Conservation (phyloP, 2,888 invertebrate genomes). For the Cremastinae sp. region DNA sequence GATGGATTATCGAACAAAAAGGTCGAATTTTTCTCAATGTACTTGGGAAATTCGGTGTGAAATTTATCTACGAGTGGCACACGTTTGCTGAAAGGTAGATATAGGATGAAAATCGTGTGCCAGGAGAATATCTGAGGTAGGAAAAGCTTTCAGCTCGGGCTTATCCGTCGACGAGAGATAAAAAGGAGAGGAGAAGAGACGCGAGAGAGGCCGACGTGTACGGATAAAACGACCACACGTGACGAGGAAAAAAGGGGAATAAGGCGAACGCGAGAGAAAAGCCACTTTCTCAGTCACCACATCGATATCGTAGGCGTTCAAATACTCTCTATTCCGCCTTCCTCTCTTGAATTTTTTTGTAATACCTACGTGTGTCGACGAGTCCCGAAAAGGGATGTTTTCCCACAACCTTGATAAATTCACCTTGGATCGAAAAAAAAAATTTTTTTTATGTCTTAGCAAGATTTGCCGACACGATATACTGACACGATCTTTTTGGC, state of each 20-base stretch:
- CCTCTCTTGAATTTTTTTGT: conserved; percentile 12
- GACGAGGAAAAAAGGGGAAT: neutral
- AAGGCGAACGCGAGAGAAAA: conserved; percentile 25
- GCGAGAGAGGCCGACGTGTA: conserved; percentile 1
- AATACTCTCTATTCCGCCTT: conserved; percentile 3
- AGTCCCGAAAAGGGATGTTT: too few species aligned
- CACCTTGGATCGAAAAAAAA: too few species aligned
- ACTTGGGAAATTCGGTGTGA: conserved; percentile 5
- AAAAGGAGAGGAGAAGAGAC: neutral
- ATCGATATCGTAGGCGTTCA: conserved; percentile 27
- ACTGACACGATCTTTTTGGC: too few species aligned
- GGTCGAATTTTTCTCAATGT: conserved; percentile 20
- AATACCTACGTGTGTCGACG: too few species aligned
- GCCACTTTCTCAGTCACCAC: conserved; percentile 3
- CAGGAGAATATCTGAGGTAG: neutral
- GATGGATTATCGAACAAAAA: neutral
- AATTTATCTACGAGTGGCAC: conserved; percentile 15
- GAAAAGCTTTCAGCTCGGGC: conserved; percentile 33
- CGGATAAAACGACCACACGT: conserved; percentile 16
- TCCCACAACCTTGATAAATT: too few species aligned
- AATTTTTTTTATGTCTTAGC: too few species aligned
- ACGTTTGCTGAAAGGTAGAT: neutral
- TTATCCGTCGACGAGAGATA: conserved; percentile 19
- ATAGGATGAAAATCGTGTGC: conserved; percentile 15
- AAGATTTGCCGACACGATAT: too few species aligned